These are phyloP conservation scores for Rachycentron canadum DNA, from an alignment of 2,797 vertebrate genomes.

Conservation along the genomic window DNA sequence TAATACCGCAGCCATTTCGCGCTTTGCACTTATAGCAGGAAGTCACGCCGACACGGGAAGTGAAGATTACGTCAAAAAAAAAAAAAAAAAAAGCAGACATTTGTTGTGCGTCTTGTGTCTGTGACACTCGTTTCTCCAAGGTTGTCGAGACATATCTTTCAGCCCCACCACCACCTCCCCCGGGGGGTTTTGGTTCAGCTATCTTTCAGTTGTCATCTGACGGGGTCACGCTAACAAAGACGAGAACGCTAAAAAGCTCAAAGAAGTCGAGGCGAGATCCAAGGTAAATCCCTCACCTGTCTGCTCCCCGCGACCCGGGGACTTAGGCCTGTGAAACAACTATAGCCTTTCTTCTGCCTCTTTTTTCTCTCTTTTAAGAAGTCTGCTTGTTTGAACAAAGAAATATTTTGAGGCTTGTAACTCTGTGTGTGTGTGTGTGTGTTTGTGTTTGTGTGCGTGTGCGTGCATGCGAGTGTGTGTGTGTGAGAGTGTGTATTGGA, in stretches of 20 bases:
- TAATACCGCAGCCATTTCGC: constrained; percentile 54
- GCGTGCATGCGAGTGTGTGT: constrained; percentile 35
- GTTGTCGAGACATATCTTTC: constrained; percentile 22
- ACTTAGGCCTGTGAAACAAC: constrained; percentile 59
- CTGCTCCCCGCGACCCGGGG: constrained; percentile 52
- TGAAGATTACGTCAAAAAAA: neutral
- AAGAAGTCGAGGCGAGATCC: constrained; percentile 56
- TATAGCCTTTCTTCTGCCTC: constrained; percentile 65
- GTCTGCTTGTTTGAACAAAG: constrained; percentile 84
- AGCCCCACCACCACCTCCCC: neutral
- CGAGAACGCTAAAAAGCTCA: constrained; percentile 50
- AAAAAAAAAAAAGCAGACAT: neutral
- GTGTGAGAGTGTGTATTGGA: constrained; percentile 57
- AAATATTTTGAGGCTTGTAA: constrained; percentile 82
- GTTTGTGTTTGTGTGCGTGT: constrained; percentile 43
- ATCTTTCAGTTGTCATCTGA: constrained; percentile 38
- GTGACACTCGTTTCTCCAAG: neutral
- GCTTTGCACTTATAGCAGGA: constrained; percentile 9
- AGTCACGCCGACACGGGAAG: constrained; percentile 34
- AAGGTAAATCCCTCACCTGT: constrained; percentile 80
- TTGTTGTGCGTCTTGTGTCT: neutral
- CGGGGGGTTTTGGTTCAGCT: constrained; percentile 5
- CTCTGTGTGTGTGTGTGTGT: constrained; percentile 52
- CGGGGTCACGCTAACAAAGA: constrained; percentile 54
- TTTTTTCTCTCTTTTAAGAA: constrained; percentile 69